Evolutionary conservation across 2,797 vertebrate species (phyloP).

Genomic region (Poecilia picta): DNA sequence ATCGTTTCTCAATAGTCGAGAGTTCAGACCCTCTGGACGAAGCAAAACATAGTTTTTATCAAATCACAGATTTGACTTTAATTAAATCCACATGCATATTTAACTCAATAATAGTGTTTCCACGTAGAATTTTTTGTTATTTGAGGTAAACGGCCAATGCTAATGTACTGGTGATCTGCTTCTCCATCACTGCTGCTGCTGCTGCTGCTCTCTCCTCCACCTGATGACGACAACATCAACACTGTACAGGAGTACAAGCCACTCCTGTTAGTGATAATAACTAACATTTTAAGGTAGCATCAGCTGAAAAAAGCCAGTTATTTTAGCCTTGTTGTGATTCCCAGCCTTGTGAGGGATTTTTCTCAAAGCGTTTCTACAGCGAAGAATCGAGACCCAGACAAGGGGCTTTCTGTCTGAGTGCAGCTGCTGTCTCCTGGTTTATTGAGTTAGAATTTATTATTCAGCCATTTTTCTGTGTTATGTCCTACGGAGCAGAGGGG

Average conservation of each 20-base stretch:
- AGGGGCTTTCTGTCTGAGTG: constrained; percentile 76
- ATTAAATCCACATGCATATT: neutral
- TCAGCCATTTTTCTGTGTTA: constrained; percentile 82
- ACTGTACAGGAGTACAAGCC: constrained; percentile 9
- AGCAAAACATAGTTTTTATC: too few relatives aligned
- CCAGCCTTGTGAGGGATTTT: constrained; percentile 37
- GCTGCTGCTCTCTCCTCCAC: constrained; percentile 42
- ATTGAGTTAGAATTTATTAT: constrained; percentile 85
- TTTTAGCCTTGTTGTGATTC: constrained; percentile 36
- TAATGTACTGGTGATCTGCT: constrained; percentile 45
- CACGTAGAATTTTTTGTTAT: neutral
- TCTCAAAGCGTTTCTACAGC: constrained; percentile 46
- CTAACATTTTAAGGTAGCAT: constrained; percentile 17
- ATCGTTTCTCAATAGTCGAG: too few relatives aligned
- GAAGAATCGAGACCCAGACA: constrained; percentile 65
- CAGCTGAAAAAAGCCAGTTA: constrained; percentile 22
- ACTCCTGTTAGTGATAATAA: constrained; percentile 24
- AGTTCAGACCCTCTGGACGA: too few relatives aligned
- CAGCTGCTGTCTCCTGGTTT: constrained; percentile 79
- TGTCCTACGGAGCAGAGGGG: constrained; percentile 74
- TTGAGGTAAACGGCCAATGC: neutral
- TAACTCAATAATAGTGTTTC: neutral
- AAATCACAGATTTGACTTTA: too few relatives aligned
- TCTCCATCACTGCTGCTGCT: constrained; percentile 48
- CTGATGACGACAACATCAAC: constrained; percentile 35